Percentiles rank a stretch among this genome's conserved stretches.
phyloP scores from a whole-genome alignment of 2,113 vertebrate species.

The Heptranchias perlo region DNA sequence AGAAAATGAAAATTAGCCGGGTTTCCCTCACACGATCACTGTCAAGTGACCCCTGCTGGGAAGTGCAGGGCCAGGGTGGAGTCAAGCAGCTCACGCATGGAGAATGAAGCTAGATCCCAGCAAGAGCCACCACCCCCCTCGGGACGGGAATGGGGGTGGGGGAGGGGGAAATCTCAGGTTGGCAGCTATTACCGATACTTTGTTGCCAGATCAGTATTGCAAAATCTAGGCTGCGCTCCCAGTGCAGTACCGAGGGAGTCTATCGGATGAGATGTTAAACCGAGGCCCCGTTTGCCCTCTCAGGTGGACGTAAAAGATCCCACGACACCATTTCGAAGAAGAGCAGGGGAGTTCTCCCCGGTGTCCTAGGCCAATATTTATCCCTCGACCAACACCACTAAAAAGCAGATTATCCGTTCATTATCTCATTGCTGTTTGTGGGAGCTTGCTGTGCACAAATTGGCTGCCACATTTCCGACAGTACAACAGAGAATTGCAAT shows the following conservation, averaged over 20 bases:
- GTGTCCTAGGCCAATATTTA: background rate
- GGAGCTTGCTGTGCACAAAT: background rate
- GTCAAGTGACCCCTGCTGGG: background rate
- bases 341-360: too few species aligned
- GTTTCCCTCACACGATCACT: background rate
- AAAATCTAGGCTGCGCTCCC: background rate
- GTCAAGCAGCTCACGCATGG: background rate
- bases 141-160: background rate
- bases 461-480: background rate
- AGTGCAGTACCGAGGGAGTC: too few species aligned
- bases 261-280: too few species aligned
- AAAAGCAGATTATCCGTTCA: too few species aligned
- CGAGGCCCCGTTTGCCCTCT: too few species aligned
- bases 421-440: background rate
- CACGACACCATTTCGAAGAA: too few species aligned
- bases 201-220: background rate
- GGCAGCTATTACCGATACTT: background rate
- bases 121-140: background rate
- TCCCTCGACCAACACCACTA: background rate
- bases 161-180: background rate
- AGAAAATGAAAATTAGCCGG: background rate
- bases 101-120: background rate
- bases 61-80: background rate
- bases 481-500: background rate
- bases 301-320: too few species aligned